Percentiles rank a stretch among this genome's conserved stretches.
Conservation (phyloP, 2,888 invertebrate genomes). For the Melanostoma mellinum region DNA sequence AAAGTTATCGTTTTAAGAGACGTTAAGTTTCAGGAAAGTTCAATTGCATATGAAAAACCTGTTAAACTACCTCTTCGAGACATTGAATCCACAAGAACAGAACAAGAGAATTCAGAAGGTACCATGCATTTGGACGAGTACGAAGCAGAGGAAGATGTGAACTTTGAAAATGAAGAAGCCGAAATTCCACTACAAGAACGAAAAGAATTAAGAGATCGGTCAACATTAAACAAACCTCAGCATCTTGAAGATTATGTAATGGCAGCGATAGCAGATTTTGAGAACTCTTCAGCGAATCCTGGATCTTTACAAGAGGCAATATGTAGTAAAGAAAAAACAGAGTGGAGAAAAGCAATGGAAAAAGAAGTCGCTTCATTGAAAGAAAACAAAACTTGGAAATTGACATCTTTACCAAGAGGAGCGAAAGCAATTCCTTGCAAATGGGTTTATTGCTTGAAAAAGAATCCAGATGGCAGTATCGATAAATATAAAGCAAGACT, state of each 20-base stretch:
- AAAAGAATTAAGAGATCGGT: not conserved
- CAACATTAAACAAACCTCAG: not conserved
- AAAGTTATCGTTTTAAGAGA: constrained; percentile 33
- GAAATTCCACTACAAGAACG: not conserved
- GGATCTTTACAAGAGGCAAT: constrained; percentile 50
- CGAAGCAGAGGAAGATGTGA: not conserved
- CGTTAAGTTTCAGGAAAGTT: constrained; percentile 20
- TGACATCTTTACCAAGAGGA: constrained; percentile 73
- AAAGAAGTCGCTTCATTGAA: constrained; percentile 75
- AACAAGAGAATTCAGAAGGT: not conserved
- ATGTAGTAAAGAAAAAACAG: constrained; percentile 47
- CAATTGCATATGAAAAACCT: not conserved
- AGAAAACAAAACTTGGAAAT: constrained; percentile 76
- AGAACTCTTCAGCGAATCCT: not conserved
- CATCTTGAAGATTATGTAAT: no score
- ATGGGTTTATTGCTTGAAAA: no score
- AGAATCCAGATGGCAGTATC: no score
- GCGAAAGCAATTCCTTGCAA: constrained; percentile 73
- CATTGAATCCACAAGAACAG: not conserved
- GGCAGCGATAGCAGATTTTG: not conserved
- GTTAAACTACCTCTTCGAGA: not conserved
- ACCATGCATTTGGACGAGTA: not conserved
- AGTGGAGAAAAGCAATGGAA: constrained; percentile 75
- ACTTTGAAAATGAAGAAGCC: not conserved
- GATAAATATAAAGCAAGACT: no score